Percentiles rank a stretch among this genome's conserved stretches.
Evolutionary conservation across 2,113 vertebrate genomes (phyloP).

Genomic region (Eurystomus gularis): DNA sequence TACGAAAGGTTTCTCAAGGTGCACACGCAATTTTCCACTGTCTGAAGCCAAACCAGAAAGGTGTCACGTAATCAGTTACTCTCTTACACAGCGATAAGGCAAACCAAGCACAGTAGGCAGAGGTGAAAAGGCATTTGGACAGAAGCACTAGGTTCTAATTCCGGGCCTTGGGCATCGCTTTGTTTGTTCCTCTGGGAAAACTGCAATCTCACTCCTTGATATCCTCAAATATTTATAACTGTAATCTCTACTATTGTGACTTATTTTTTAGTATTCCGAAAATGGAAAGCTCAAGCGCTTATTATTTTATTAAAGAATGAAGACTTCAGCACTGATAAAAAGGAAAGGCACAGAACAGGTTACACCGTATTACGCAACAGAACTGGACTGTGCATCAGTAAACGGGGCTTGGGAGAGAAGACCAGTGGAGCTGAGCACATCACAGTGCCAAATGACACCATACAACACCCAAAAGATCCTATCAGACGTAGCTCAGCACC

Average conservation of each 20-base stretch:
- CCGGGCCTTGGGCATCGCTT: background rate
- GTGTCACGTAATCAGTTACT: background rate
- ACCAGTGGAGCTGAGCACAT: background rate
- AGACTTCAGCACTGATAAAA: background rate
- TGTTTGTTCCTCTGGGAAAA: background rate
- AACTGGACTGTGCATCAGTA: background rate
- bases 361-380: background rate
- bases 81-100: background rate
- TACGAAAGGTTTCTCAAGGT: slow-evolving; percentile 96
- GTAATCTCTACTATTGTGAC: background rate
- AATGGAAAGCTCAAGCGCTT: background rate
- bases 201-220: background rate
- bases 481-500: background rate
- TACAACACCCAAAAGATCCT: background rate
- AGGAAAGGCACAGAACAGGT: background rate
- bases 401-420: accelerated
- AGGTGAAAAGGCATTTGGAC: background rate
- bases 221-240: background rate
- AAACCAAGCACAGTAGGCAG: background rate
- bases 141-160: background rate
- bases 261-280: background rate
- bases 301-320: background rate
- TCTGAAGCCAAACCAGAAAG: slow-evolving; percentile 76
- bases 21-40: slow-evolving; percentile 98
- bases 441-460: background rate